Conservation (phyloP, 1,140 invertebrate genomes). For the Asbolus verrucosus region DNA sequence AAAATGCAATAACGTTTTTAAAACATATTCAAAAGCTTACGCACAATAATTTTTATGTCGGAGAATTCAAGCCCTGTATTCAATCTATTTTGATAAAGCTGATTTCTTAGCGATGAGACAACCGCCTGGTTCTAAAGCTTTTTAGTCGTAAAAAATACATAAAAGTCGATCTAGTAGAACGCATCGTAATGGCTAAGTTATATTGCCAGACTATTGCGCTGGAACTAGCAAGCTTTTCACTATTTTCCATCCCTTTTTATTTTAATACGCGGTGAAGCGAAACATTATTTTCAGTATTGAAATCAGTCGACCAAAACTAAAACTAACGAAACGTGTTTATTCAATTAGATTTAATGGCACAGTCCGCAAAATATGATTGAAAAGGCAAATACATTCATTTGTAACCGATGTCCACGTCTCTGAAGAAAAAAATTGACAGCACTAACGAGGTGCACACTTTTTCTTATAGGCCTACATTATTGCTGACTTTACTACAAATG, state of each 20-base stretch:
- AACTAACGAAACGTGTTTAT: too few relatives aligned
- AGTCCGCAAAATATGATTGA: too few relatives aligned
- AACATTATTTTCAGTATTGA: slow-evolving; percentile 33
- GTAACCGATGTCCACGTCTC: too few relatives aligned
- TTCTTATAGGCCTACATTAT: too few relatives aligned
- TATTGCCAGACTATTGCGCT: slow-evolving; percentile 52
- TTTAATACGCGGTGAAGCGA: slow-evolving; percentile 44
- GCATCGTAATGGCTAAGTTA: slow-evolving; percentile 58
- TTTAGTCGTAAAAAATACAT: slow-evolving; percentile 57
- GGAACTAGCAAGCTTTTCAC: slow-evolving; percentile 50
- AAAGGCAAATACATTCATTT: too few relatives aligned
- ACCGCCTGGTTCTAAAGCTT: slow-evolving; percentile 52
- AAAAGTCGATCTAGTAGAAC: slow-evolving; percentile 60
- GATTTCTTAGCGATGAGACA: slow-evolving; percentile 51
- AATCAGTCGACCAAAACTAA: slow-evolving; percentile 42
- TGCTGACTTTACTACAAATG: too few relatives aligned
- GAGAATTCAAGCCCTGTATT: slow-evolving; percentile 8
- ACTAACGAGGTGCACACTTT: too few relatives aligned
- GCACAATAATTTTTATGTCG: slow-evolving; percentile 8
- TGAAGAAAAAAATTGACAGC: too few relatives aligned
- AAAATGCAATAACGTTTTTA: background rate
- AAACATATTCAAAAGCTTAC: background rate
- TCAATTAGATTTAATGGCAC: too few relatives aligned
- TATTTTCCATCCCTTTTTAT: slow-evolving; percentile 47
- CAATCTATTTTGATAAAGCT: slow-evolving; percentile 51